A percentile compares a stretch with the other conserved stretches of the same genome.
Evolutionary conservation across 1,140 invertebrate species (phyloP).

Genomic region (Zaprionus ornatus): DNA sequence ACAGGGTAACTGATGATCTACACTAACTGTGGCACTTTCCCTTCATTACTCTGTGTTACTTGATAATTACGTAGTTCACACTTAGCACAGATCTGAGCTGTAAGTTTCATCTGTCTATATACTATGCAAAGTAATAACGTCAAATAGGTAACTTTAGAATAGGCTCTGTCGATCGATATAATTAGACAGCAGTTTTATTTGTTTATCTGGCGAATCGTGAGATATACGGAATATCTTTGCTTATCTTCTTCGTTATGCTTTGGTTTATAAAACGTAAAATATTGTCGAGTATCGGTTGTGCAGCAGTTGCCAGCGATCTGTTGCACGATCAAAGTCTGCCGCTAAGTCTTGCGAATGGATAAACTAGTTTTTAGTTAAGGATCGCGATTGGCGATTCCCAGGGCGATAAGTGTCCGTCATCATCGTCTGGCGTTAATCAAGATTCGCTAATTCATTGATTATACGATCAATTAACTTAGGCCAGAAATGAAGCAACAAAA

Average conservation of each 20-base stretch:
- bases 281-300: too few species aligned
- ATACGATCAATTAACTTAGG: conserved; percentile 40
- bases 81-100: not conserved
- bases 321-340: not conserved
- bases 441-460: conserved; percentile 38
- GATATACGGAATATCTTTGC: too few species aligned
- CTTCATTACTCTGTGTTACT: not conserved
- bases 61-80: not conserved
- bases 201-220: not conserved
- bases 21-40: not conserved
- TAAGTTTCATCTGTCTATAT: not conserved
- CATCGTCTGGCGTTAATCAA: conserved; percentile 17
- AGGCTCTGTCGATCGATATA: not conserved
- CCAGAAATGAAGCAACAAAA: not conserved
- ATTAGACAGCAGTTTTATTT: not conserved
- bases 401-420: conserved; percentile 26
- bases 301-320: not conserved
- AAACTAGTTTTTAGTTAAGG: conserved; percentile 5
- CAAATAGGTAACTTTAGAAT: not conserved
- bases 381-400: not conserved
- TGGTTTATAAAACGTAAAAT: not conserved
- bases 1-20: not conserved
- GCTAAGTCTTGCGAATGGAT: not conserved
- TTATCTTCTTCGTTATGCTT: not conserved
- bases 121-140: not conserved